phyloP scores from a whole-genome alignment of 2,888 invertebrate species.

The Dicyrtoma fusca region DNA sequence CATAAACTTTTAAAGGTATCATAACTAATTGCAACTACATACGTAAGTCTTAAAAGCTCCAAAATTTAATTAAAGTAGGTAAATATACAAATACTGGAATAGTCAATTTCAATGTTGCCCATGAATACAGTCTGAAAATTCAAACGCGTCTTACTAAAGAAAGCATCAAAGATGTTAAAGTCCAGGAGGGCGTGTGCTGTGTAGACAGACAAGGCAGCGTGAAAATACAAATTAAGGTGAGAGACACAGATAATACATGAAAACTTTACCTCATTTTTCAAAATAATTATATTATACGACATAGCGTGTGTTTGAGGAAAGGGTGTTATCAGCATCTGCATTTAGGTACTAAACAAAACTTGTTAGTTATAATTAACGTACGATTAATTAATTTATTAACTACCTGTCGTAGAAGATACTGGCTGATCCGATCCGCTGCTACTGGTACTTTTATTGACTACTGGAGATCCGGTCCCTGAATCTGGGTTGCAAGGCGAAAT shows the following conservation, averaged over 20 bases:
- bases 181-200: constrained; percentile 17
- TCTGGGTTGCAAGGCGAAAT: not conserved
- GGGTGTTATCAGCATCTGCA: too few species aligned
- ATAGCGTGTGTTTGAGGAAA: too few species aligned
- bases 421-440: not conserved
- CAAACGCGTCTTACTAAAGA: constrained; percentile 30
- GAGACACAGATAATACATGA: not conserved
- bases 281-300: too few species aligned
- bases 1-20: too few species aligned
- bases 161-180: constrained; percentile 31
- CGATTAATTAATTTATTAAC: too few species aligned
- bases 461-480: not conserved
- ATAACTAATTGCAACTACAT: too few species aligned
- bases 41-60: too few species aligned
- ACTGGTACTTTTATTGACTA: not conserved
- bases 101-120: too few species aligned
- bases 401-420: constrained; percentile 3
- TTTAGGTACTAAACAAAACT: too few species aligned
- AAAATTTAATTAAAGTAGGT: too few species aligned
- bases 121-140: not conserved
- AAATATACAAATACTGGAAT: too few species aligned
- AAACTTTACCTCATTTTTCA: not conserved
- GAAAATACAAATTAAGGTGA: not conserved
- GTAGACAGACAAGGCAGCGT: constrained; percentile 12
- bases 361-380: too few species aligned